phyloP scores from a whole-genome alignment of 2,113 vertebrate genomes.

The Stegastes partitus region DNA sequence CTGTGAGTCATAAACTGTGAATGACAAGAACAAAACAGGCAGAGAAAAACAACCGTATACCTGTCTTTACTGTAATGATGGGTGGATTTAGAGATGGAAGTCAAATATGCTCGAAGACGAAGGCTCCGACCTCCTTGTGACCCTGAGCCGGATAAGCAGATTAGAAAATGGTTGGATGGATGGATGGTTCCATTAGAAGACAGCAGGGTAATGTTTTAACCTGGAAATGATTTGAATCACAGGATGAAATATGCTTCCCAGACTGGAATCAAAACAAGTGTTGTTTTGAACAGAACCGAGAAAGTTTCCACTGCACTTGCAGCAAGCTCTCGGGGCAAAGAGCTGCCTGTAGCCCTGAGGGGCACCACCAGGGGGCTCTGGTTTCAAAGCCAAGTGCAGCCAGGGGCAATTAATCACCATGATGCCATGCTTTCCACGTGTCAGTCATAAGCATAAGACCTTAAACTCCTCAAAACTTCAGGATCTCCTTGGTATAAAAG shows the following conservation, averaged over 20 bases:
- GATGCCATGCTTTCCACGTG: neutral
- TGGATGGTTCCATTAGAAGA: constrained; percentile 11
- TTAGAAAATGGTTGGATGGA: constrained; percentile 1
- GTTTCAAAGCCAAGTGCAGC: constrained; percentile 79
- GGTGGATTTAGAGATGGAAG: neutral
- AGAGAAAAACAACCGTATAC: neutral
- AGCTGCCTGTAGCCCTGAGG: constrained; percentile 64
- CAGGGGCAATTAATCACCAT: constrained; percentile 62
- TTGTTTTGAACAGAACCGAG: neutral
- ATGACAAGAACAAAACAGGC: neutral
- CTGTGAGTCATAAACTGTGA: neutral
- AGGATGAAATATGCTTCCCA: neutral
- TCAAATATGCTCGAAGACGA: neutral
- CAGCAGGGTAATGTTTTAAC: neutral
- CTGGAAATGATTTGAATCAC: neutral
- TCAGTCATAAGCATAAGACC: neutral
- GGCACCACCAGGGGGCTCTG: constrained; percentile 84
- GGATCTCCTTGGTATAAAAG: neutral
- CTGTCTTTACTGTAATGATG: neutral
- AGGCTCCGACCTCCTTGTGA: neutral
- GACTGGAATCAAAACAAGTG: neutral
- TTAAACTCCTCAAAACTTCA: neutral
- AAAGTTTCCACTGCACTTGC: neutral
- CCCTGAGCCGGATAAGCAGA: constrained; percentile 4
- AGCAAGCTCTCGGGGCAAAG: constrained; percentile 1